Evolutionary conservation across 1,140 invertebrate species (phyloP).

Genomic region (Choristoneura fumiferana): DNA sequence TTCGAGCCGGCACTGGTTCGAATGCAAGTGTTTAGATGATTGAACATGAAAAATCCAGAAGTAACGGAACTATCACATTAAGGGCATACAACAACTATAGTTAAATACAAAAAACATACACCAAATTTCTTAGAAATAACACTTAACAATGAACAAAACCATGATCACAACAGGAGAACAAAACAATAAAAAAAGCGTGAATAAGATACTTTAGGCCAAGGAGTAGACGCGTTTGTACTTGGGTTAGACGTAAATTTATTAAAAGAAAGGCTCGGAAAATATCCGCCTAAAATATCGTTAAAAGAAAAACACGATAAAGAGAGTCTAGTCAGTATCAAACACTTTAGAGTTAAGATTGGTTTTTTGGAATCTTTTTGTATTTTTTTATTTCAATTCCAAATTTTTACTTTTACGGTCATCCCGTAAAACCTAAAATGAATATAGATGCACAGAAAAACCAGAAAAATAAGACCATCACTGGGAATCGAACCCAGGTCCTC

Average conservation of each 20-base stretch:
- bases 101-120: slow-evolving; percentile 16
- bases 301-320: neutral
- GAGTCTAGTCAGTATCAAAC: neutral
- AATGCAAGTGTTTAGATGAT: neutral
- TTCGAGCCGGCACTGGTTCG: neutral
- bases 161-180: slow-evolving; percentile 41
- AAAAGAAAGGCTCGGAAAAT: neutral
- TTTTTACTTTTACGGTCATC: too few relatives aligned
- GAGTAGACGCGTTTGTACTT: slow-evolving; percentile 28
- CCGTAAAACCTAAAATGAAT: too few relatives aligned
- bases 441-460: too few relatives aligned
- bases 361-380: too few relatives aligned
- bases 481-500: too few relatives aligned
- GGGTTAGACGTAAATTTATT: slow-evolving; percentile 19
- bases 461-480: too few relatives aligned
- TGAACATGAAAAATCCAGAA: neutral
- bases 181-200: slow-evolving; percentile 25
- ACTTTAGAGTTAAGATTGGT: too few relatives aligned
- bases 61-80: neutral
- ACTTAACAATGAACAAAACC: slow-evolving; percentile 37
- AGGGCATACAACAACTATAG: neutral
- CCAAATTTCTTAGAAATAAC: slow-evolving; percentile 35
- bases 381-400: too few relatives aligned
- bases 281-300: slow-evolving; percentile 28
- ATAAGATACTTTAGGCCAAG: slow-evolving; percentile 26